Base-by-base conservation (phyloP, 1,140 invertebrate genomes). In the Apis laboriosa region DNA sequence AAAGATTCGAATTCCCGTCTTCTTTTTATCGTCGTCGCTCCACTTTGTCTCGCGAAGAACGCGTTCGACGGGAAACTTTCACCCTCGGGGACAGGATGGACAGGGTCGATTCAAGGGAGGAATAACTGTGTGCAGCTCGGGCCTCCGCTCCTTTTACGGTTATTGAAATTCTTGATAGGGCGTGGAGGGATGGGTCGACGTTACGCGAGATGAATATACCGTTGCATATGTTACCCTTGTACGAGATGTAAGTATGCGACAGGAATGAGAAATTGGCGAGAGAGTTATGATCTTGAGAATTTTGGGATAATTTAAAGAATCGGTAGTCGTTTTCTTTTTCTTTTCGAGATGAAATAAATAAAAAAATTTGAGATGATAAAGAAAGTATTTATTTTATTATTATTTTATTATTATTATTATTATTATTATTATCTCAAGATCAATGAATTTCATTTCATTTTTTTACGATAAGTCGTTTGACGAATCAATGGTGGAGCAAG, bases 131-230 rank as follows among this genome's bases (percentile, higher is more conserved):
- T 28, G 15, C 34, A 24, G 43, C 64, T 64, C 60, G 34, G 2
- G 34, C 34, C 34, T 34, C 34, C 11, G 43, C 55, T 71, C 34
- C 24, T 12, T 28, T 72, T 43, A 19, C 34, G 49, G 60, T 63
- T 80, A 74, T 74, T 66, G 70, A 74, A 75, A 76, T 67, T 76
- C 61, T 58, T 58, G 72, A 75, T 67, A n/a, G 58, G 55, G n/a
- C 8, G 24, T 49, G n/a, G n/a, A 49, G 5, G 43, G 11, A 12
- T 9, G 19, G 21, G 8, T 11, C 55, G 28, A 74, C 21, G 8
- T 60, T 17, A n/a, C 49, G 12, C 17, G 1, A 21, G 28, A 11
- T 49, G 15, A 74, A 60, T 58, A 9, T 56, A 24, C 5, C 12
- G 0, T 70, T 70, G 51, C n/a, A 5, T 17, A 34, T 1, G 49